Evolutionary conservation across 2,888 invertebrate species (phyloP).

Genomic region (Odontomyia ornata): DNA sequence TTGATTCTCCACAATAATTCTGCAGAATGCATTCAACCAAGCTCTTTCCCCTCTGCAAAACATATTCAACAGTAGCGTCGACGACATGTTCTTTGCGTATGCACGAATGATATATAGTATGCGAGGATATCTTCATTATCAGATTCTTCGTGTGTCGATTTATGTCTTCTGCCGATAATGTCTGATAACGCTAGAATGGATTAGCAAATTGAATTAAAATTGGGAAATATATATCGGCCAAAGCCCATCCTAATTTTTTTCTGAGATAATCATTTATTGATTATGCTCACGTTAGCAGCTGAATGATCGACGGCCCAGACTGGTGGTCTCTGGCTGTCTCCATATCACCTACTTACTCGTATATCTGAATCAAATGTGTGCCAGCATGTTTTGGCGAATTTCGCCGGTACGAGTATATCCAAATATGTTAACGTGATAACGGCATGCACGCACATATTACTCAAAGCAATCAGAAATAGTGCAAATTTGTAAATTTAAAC

Average conservation of each 20-base stretch:
- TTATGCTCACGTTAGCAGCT: constrained; percentile 11
- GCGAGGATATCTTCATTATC: too few species aligned
- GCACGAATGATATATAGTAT: too few species aligned
- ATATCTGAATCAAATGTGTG: background rate
- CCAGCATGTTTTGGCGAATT: background rate
- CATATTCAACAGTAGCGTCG: too few species aligned
- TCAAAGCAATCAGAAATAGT: background rate
- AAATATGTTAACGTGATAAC: too few species aligned
- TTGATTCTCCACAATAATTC: too few species aligned
- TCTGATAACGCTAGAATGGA: constrained; percentile 33
- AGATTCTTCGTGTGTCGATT: too few species aligned
- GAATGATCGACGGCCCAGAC: constrained; percentile 34
- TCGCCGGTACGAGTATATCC: too few species aligned
- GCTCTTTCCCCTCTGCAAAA: too few species aligned
- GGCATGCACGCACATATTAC: too few species aligned
- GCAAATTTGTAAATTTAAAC: background rate
- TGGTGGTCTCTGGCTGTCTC: constrained; percentile 21
- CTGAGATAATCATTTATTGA: constrained; percentile 39
- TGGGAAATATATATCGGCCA: constrained; percentile 27
- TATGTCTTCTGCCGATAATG: constrained; percentile 12
- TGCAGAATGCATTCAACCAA: too few species aligned
- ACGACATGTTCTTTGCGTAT: too few species aligned
- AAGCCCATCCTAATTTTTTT: constrained; percentile 24
- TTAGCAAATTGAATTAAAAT: constrained; percentile 44
- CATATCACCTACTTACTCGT: too few species aligned